Conservation (phyloP, 2,113 vertebrate genomes). For the Colossoma macropomum region DNA sequence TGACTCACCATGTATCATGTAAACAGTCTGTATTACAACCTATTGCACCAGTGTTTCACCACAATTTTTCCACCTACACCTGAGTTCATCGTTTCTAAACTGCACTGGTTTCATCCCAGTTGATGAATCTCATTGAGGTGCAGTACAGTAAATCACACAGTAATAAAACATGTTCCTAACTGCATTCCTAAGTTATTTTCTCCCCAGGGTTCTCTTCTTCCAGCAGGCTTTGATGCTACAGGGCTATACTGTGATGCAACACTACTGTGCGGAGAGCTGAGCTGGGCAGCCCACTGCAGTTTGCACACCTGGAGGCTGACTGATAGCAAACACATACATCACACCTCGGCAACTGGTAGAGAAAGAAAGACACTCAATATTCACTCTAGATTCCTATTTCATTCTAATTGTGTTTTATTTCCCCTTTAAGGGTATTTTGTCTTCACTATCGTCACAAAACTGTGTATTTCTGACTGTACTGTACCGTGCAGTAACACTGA, state of each 20-base stretch:
- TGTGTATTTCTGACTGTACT: no score
- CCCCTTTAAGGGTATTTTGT: no score
- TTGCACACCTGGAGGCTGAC: not conserved
- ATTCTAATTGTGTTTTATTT: no score
- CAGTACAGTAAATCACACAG: not conserved
- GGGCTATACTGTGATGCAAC: not conserved
- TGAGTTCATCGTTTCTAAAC: not conserved
- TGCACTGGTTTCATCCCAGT: not conserved
- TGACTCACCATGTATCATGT: not conserved
- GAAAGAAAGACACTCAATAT: not conserved
- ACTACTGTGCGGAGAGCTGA: not conserved
- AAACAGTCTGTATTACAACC: not conserved
- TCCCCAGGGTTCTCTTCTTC: not conserved
- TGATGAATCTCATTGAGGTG: not conserved
- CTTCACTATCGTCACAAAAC: no score
- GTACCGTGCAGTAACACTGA: no score
- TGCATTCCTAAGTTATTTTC: not conserved
- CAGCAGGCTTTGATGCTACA: not conserved
- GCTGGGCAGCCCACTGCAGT: not conserved
- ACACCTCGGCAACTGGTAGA: not conserved
- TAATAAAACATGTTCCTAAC: not conserved
- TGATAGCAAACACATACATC: not conserved
- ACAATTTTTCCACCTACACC: not conserved
- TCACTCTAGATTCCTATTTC: not conserved
- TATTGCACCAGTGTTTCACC: conserved; percentile 6